Evolutionary conservation across 1,140 invertebrate genomes (phyloP).

Genomic region (Dendroctonus ponderosae): DNA sequence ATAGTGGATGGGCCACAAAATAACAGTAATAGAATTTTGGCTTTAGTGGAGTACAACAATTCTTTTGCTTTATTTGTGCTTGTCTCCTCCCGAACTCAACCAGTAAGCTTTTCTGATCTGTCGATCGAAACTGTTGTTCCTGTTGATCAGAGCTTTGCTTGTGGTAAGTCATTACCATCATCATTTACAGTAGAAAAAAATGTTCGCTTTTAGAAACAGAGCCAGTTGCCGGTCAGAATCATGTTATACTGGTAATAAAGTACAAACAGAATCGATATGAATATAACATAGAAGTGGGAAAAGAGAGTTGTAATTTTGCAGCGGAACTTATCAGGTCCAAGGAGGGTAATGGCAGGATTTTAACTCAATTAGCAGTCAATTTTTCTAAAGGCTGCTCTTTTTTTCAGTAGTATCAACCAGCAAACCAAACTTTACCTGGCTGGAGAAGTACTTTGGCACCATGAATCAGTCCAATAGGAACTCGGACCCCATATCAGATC

Average conservation of each 20-base stretch:
- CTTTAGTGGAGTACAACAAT: slow-evolving; percentile 64
- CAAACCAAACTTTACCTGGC: slow-evolving; percentile 42
- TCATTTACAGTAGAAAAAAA: background rate
- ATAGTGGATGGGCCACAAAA: slow-evolving; percentile 43
- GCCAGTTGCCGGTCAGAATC: slow-evolving; percentile 52
- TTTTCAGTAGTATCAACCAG: slow-evolving; percentile 40
- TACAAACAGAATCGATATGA: slow-evolving; percentile 58
- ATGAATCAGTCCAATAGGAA: slow-evolving; percentile 32
- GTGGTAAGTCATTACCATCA: slow-evolving; percentile 62
- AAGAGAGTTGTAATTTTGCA: slow-evolving; percentile 64
- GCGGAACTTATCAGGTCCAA: slow-evolving; percentile 52
- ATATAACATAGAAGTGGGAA: slow-evolving; percentile 64
- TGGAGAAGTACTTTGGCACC: slow-evolving; percentile 44
- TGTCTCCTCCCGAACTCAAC: slow-evolving; percentile 58
- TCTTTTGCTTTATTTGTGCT: slow-evolving; percentile 67
- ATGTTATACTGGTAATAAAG: slow-evolving; percentile 62
- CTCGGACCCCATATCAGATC: slow-evolving; percentile 28
- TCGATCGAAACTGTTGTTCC: slow-evolving; percentile 71
- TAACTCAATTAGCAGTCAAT: background rate
- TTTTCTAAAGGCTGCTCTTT: background rate
- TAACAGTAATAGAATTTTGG: slow-evolving; percentile 56
- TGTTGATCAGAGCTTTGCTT: slow-evolving; percentile 73
- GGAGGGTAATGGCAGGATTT: slow-evolving; percentile 51
- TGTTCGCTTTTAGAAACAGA: slow-evolving; percentile 55
- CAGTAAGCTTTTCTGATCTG: slow-evolving; percentile 67